Evolutionary conservation across 2,113 vertebrate genomes (phyloP), one percentile per base, ranked within the genome.

Genomic region (Pogonocichla stellata): DNA sequence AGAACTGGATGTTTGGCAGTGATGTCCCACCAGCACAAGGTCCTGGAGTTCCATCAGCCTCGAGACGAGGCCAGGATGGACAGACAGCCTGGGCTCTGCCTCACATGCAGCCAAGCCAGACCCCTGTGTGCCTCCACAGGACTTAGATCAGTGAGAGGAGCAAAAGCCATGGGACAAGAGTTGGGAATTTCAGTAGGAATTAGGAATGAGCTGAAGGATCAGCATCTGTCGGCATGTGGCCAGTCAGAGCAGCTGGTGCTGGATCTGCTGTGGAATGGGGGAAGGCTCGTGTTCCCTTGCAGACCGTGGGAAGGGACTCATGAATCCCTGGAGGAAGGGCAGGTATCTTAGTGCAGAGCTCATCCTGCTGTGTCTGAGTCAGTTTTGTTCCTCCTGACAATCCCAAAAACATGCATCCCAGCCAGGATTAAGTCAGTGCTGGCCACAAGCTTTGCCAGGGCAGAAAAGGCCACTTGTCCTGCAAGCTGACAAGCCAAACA

Each of bases 141-240:
- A 45, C 33, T 64, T 29, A 56, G 1, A 47, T 28, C 60, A 54
- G 19, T 19, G 83, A 85, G 70, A 72, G 54, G 40, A 77, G 22
- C 48, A 88, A 43, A 73, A 78, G 20, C 65, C 31, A 8, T 1
- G 26, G 48, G 31, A 53, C 51, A 45, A 20, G 54, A 80, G 81
- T 19, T 11, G 5, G 23, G 50, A 72, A 40, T 26, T 89, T 58
- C 58, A 83, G 45, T 3, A 47, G 80, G 73, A 84, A 34, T 38
- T 45, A 77, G 88, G 57, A 66, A 8, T 3, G 62, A 86, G 91
- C 77, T 10, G 64, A 51, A 77, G 73, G 78, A 80, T 17, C 1
- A 0, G 54, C 54, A 4, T 22, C 58, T 64, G 50, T n/a, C 3
- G 0, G 73, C 64, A 4, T 2, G 47, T 2, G 7, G 84, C 75